phyloP scores from a whole-genome alignment of 2,797 vertebrate genomes.

The Masticophis lateralis region DNA sequence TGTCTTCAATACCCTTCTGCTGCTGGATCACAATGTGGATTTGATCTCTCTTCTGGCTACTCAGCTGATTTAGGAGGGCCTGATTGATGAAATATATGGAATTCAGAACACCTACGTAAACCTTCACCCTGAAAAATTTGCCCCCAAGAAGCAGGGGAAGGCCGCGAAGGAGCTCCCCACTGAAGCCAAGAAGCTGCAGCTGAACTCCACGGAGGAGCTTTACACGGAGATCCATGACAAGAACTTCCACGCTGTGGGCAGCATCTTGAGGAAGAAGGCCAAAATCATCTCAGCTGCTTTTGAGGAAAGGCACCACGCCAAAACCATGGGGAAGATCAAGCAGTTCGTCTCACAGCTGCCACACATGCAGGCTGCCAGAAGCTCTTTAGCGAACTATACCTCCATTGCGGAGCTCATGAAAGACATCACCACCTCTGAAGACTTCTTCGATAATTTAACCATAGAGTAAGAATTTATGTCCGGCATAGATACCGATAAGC shows the following conservation, averaged over 20 bases:
- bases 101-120: constrained; percentile 96
- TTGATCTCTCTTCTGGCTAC: constrained; percentile 91
- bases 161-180: constrained; percentile 92
- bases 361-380: constrained; percentile 96
- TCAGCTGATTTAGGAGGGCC: constrained; percentile 94
- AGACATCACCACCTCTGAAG: constrained; percentile 95
- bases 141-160: constrained; percentile 91
- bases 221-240: constrained; percentile 96
- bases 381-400: constrained; percentile 96
- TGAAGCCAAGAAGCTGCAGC: constrained; percentile 92
- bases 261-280: constrained; percentile 95
- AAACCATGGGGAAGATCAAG: constrained; percentile 97
- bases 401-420: constrained; percentile 97
- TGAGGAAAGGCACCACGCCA: constrained; percentile 93
- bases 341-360: constrained; percentile 97
- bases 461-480: constrained; percentile 99
- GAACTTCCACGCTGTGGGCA: constrained; percentile 96
- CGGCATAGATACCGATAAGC: constrained; percentile 94
- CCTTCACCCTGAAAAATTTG: constrained; percentile 95
- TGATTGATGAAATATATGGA: constrained; percentile 95
- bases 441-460: constrained; percentile 96
- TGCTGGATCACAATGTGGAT: constrained; percentile 93
- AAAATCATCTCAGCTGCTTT: constrained; percentile 98
- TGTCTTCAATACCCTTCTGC: constrained; percentile 90
- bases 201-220: constrained; percentile 95